phyloP scores from a whole-genome alignment of 2,113 vertebrate genomes.

The Mus pahari region DNA sequence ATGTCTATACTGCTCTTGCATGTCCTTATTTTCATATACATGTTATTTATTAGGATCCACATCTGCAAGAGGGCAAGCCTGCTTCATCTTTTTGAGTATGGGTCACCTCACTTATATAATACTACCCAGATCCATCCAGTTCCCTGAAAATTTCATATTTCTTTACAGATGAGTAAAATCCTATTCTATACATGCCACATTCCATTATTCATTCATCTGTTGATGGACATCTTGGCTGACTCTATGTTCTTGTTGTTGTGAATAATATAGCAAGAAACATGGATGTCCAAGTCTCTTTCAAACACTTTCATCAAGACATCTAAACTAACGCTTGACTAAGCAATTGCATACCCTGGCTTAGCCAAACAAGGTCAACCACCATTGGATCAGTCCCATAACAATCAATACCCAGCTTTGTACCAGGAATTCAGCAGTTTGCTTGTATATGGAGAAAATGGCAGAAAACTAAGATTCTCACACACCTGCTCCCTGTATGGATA shows the following conservation, averaged over 20 bases:
- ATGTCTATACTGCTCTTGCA: not conserved
- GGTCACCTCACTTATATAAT: not conserved
- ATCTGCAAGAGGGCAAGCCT: not conserved
- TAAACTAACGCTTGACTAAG: not conserved
- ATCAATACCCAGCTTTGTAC: not conserved
- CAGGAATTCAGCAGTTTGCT: not conserved
- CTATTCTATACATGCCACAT: not conserved
- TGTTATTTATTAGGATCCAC: not conserved
- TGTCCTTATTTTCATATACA: not conserved
- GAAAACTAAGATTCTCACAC: not conserved
- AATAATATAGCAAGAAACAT: not conserved
- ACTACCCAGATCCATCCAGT: not conserved
- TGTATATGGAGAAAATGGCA: not conserved
- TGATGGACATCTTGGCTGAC: not conserved
- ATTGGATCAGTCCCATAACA: not conserved
- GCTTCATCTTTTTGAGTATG: not conserved
- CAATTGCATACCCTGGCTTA: not conserved
- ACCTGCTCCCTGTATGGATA: not conserved
- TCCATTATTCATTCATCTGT: not conserved
- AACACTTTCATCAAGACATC: not conserved
- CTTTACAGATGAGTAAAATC: not conserved
- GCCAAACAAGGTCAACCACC: not conserved
- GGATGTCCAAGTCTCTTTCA: not conserved
- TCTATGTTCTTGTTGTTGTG: not conserved
- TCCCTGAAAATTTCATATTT: not conserved